Conservation (phyloP, 2,113 vertebrate species). For the western clawed frog (Xenopus tropicalis) region UCB_Xtro_10.0 CM004443.2:173882001-173882500, state of each 20-base stretch:
- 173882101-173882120: too few species aligned
- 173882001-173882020: too few species aligned
- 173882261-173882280: constrained; percentile 26
- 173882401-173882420: constrained; percentile 10
- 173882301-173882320: constrained; percentile 28
- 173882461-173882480: constrained; percentile 9
- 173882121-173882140: background rate
- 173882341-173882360: constrained; percentile 16
- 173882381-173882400: background rate
- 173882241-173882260: constrained; percentile 26
- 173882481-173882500: constrained; percentile 16
- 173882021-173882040: too few species aligned
- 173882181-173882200: constrained; percentile 33
- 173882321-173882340: constrained; percentile 17
- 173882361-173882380: constrained; percentile 22
- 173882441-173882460: constrained; percentile 16
- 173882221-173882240: constrained; percentile 26
- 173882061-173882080: too few species aligned
- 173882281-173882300: constrained; percentile 32
- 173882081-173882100: background rate
- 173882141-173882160: constrained; percentile 2
- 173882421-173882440: constrained; percentile 2
- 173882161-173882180: constrained; percentile 4
- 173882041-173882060: too few species aligned
- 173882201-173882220: constrained; percentile 25